A percentile compares a stretch with the other conserved stretches of the same genome.
Conservation (phyloP, 2,797 vertebrate species). For the Vireo griseus region DNA sequence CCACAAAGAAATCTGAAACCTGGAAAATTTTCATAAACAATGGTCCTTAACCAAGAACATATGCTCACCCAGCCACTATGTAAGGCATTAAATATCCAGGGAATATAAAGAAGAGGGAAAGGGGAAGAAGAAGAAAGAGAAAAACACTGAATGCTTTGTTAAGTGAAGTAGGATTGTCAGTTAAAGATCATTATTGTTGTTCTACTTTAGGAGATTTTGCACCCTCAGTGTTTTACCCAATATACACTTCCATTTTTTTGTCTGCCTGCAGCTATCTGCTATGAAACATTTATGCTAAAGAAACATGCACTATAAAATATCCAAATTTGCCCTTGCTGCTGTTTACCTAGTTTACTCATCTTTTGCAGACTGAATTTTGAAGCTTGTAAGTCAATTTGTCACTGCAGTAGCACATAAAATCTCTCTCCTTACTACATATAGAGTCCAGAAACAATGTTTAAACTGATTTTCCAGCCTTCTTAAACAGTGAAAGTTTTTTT, state of each 20-base stretch:
- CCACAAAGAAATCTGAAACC: slow-evolving; percentile 66
- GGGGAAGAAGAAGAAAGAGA: background rate
- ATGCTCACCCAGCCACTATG: slow-evolving; percentile 42
- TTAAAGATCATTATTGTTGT: background rate
- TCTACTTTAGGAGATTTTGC: background rate
- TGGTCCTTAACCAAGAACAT: slow-evolving; percentile 67
- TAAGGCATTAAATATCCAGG: slow-evolving; percentile 34
- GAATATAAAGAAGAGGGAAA: background rate
- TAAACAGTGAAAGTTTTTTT: background rate
- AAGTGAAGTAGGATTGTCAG: background rate
- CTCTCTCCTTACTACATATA: background rate
- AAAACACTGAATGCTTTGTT: slow-evolving; percentile 27
- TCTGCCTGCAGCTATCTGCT: background rate
- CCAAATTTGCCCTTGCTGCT: background rate
- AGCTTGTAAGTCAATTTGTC: background rate
- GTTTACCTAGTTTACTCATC: background rate
- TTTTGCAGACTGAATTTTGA: background rate
- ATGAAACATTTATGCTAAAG: background rate
- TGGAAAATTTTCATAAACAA: slow-evolving; percentile 68
- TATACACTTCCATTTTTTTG: background rate
- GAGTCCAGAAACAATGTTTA: background rate
- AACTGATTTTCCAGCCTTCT: background rate
- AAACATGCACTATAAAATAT: background rate
- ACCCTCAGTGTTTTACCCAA: background rate
- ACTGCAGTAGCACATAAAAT: background rate